A percentile compares a stretch with the other conserved stretches of the same genome.
Evolutionary conservation across 23 tunicate genomes (phyloP).

Genomic region (Trididemnum clinides): DNA sequence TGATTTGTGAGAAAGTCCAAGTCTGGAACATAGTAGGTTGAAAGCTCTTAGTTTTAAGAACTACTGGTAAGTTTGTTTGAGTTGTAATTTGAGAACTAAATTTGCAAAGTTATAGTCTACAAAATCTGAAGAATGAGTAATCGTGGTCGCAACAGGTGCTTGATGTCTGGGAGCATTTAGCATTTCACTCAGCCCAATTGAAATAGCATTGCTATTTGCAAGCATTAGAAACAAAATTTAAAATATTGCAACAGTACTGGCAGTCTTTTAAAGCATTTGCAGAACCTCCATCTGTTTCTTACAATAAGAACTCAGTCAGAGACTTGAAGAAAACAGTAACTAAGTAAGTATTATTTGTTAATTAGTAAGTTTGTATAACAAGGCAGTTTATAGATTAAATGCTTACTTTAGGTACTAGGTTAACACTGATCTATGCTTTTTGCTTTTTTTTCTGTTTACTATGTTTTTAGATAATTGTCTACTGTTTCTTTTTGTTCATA

Average conservation of each 20-base stretch:
- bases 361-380: not conserved
- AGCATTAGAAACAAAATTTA: not conserved
- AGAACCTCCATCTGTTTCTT: not conserved
- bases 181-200: not conserved
- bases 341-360: too few relatives aligned
- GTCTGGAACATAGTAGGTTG: too few relatives aligned
- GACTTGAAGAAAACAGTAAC: too few relatives aligned
- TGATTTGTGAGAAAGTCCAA: too few relatives aligned
- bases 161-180: conserved; percentile 5
- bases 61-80: too few relatives aligned
- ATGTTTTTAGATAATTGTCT: not conserved
- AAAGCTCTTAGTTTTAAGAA: too few relatives aligned
- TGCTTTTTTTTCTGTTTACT: not conserved
- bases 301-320: too few relatives aligned
- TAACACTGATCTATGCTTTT: not conserved
- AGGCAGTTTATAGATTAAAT: not conserved
- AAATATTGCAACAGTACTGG: not conserved
- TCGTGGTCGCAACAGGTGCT: too few relatives aligned
- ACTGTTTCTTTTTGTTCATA: not conserved
- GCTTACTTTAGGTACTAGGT: not conserved
- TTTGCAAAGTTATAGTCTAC: too few relatives aligned
- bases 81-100: too few relatives aligned
- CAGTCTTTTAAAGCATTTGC: not conserved
- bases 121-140: too few relatives aligned
- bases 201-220: not conserved